Percentiles rank a stretch among this genome's conserved stretches.
phyloP scores from a whole-genome alignment of 2,113 vertebrate species.

The Plecturocebus donacophilus region DNA sequence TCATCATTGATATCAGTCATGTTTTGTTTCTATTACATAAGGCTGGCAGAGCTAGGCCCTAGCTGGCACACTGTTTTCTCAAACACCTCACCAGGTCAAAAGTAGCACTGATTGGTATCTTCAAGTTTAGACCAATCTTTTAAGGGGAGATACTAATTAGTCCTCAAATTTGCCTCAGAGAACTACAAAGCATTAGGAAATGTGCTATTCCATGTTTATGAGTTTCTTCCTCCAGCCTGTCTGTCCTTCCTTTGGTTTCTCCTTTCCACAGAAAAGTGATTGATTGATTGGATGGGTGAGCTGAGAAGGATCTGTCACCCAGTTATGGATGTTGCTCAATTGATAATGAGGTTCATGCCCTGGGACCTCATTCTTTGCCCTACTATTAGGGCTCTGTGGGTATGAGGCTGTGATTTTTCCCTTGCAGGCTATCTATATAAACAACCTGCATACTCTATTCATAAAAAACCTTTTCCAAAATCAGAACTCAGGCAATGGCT shows the following conservation, averaged over 20 bases:
- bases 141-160: neutral
- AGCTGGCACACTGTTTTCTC: neutral
- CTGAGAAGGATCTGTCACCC: neutral
- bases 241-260: neutral
- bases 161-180: neutral
- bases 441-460: neutral
- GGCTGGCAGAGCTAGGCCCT: neutral
- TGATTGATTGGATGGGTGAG: neutral
- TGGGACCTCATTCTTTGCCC: neutral
- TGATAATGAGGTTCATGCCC: neutral
- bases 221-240: neutral
- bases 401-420: neutral
- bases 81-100: neutral
- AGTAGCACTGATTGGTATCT: neutral
- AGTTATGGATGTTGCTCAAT: rapidly evolving
- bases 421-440: neutral
- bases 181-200: neutral
- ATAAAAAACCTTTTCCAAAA: neutral
- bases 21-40: neutral
- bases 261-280: neutral
- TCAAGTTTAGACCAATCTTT: neutral
- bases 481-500: neutral
- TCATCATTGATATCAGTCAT: neutral
- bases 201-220: neutral
- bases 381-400: neutral